phyloP scores from a whole-genome alignment of 2,113 vertebrate genomes.

The Rhinichthys klamathensis region DNA sequence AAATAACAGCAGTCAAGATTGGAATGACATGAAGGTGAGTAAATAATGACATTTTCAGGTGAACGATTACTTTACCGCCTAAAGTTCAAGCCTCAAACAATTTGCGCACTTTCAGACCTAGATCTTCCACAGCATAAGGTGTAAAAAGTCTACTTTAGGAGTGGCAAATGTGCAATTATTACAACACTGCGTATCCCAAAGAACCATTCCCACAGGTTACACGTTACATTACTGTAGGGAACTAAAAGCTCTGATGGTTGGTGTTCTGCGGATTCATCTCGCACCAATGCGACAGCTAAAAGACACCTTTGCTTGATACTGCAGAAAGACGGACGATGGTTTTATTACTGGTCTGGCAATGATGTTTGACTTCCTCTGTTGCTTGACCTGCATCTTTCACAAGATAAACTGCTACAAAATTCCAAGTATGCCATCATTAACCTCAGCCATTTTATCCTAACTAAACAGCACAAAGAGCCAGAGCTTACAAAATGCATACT shows the following conservation, averaged over 20 bases:
- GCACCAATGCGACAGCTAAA: constrained; percentile 10
- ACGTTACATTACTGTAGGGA: not conserved
- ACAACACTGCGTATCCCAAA: constrained; percentile 15
- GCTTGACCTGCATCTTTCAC: constrained; percentile 47
- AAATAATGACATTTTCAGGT: not conserved
- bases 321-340: not conserved
- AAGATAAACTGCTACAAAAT: constrained; percentile 55
- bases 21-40: not conserved
- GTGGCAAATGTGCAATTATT: not conserved
- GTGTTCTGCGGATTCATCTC: constrained; percentile 26
- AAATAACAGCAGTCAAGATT: not conserved
- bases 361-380: constrained; percentile 17
- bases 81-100: not conserved
- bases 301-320: not conserved
- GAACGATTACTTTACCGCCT: not conserved
- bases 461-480: constrained; percentile 37
- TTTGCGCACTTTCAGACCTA: not conserved
- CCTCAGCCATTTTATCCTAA: constrained; percentile 15
- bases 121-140: constrained; percentile 37
- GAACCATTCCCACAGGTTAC: not conserved
- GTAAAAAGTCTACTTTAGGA: constrained; percentile 33
- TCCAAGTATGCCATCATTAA: constrained; percentile 15
- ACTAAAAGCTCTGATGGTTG: not conserved
- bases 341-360: not conserved
- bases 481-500: constrained; percentile 40